phyloP scores from a whole-genome alignment of 2,888 invertebrate genomes.

The Vanessa cardui region DNA sequence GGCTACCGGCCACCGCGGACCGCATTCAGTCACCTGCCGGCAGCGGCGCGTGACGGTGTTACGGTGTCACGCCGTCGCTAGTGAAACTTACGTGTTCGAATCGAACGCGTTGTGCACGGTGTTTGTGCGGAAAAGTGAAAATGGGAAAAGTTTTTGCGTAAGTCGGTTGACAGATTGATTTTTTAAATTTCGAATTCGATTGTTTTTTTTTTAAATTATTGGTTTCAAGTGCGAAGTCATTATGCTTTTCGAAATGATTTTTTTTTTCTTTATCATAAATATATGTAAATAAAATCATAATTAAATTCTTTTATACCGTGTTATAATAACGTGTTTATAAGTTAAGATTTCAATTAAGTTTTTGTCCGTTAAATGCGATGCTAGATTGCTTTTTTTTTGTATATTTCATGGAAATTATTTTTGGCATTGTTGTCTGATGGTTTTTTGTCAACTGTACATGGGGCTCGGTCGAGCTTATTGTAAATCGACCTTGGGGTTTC shows the following conservation, averaged over 20 bases:
- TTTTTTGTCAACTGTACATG: conserved; percentile 3
- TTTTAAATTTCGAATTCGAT: neutral
- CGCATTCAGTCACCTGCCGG: conserved; percentile 52
- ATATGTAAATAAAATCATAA: too few relatives aligned
- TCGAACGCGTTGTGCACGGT: conserved; percentile 61
- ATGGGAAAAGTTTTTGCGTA: conserved; percentile 68
- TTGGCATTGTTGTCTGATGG: conserved; percentile 5
- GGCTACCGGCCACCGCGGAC: neutral
- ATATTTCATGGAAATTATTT: conserved; percentile 7
- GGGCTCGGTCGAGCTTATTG: conserved; percentile 1
- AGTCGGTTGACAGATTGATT: conserved; percentile 45
- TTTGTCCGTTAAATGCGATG: neutral
- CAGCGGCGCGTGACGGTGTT: conserved; percentile 52
- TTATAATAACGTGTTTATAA: too few relatives aligned
- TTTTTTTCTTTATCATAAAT: too few relatives aligned
- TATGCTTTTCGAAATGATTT: too few relatives aligned
- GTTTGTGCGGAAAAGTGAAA: conserved; percentile 40
- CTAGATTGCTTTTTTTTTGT: conserved; percentile 1
- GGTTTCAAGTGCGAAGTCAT: too few relatives aligned
- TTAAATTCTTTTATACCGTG: too few relatives aligned
- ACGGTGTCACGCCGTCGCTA: conserved; percentile 10
- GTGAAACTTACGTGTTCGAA: conserved; percentile 12
- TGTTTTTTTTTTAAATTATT: neutral
- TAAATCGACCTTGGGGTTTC: conserved; percentile 6
- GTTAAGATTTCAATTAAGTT: too few relatives aligned